Evolutionary conservation across 1,140 invertebrate species (phyloP).

Genomic region (Heliconius hewitsoni): DNA sequence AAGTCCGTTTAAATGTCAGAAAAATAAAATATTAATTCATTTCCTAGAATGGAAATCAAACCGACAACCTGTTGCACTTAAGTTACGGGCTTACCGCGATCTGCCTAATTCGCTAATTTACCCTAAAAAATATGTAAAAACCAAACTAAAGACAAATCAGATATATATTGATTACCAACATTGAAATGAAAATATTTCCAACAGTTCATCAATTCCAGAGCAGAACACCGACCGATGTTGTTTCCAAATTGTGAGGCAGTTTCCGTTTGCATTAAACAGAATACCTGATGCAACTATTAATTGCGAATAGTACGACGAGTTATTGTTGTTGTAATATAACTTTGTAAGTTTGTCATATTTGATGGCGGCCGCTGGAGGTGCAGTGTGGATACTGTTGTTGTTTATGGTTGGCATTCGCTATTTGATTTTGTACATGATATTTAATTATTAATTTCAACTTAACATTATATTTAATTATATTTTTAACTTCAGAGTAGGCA

Average conservation of each 20-base stretch:
- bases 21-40: no score
- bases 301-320: constrained; percentile 8
- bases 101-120: no score
- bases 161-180: not conserved
- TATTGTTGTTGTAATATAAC: constrained; percentile 12
- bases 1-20: no score
- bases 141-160: not conserved
- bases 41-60: no score
- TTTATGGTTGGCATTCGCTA: not conserved
- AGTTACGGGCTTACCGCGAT: no score
- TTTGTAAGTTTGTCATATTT: constrained; percentile 16
- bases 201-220: not conserved
- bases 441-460: not conserved
- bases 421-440: not conserved
- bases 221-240: not conserved
- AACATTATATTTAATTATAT: not conserved
- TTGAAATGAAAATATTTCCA: not conserved
- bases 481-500: not conserved
- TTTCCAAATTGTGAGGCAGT: constrained; percentile 13
- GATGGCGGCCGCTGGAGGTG: not conserved
- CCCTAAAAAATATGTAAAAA: no score
- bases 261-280: constrained; percentile 7
- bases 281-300: constrained; percentile 21
- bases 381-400: not conserved
- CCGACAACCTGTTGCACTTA: no score